A percentile compares a stretch with the other conserved stretches of the same genome.
phyloP scores from a whole-genome alignment of 2,888 invertebrate species.

The Rhogogaster chlorosoma region DNA sequence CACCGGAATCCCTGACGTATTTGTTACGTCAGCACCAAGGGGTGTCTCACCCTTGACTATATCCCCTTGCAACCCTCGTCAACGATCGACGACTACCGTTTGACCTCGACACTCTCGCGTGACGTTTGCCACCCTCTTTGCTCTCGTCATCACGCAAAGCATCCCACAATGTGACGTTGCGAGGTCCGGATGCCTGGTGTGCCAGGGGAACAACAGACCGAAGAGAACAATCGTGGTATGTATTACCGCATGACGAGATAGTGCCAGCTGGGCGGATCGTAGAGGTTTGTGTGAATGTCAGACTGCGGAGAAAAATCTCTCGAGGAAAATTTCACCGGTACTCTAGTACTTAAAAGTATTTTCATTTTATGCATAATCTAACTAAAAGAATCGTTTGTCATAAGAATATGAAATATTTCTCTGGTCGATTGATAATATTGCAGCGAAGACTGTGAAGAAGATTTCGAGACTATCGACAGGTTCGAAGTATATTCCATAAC shows the following conservation, averaged over 20 bases:
- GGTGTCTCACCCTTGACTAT: constrained; percentile 27
- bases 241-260: background rate
- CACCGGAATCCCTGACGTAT: constrained; percentile 51
- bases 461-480: too few relatives aligned
- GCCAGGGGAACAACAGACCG: constrained; percentile 63
- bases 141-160: constrained; percentile 26
- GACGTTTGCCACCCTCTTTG: constrained; percentile 35
- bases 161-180: constrained; percentile 66
- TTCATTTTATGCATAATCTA: too few relatives aligned
- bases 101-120: constrained; percentile 28
- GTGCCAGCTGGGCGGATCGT: background rate
- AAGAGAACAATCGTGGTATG: background rate
- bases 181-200: constrained; percentile 67
- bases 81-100: constrained; percentile 35
- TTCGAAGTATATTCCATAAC: too few relatives aligned
- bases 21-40: constrained; percentile 48
- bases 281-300: background rate
- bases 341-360: background rate
- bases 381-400: too few relatives aligned
- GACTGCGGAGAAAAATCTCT: background rate
- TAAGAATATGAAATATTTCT: too few relatives aligned
- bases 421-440: too few relatives aligned
- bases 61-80: background rate
- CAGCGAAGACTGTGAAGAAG: too few relatives aligned
- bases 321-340: background rate